Conservation (phyloP, 2,113 vertebrate species). For the Maccullochella peelii region DNA sequence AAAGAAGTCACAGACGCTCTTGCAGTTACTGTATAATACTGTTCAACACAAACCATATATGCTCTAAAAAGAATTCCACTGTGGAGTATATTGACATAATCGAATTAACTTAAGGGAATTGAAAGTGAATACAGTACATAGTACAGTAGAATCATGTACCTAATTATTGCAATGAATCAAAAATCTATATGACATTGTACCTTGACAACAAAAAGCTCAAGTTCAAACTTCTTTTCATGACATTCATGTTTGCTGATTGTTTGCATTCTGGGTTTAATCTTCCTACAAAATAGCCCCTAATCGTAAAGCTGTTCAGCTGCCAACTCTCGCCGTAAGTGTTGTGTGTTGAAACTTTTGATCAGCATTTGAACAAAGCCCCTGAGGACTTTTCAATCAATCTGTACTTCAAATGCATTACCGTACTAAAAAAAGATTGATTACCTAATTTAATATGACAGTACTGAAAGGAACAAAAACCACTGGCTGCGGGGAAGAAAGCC, state of each 20-base stretch:
- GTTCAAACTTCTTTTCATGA: slow-evolving; percentile 33
- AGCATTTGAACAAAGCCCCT: slow-evolving; percentile 33
- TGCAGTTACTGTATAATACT: slow-evolving; percentile 33
- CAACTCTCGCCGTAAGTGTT: slow-evolving; percentile 34
- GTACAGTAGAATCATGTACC: slow-evolving; percentile 6
- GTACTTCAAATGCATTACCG: slow-evolving; percentile 29
- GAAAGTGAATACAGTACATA: slow-evolving; percentile 38
- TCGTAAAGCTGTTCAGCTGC: slow-evolving; percentile 27
- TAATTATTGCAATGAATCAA: slow-evolving; percentile 46
- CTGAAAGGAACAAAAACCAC: not conserved
- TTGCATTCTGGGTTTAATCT: slow-evolving; percentile 40
- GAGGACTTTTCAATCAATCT: slow-evolving; percentile 50
- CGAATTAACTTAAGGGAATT: slow-evolving; percentile 54
- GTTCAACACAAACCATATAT: slow-evolving; percentile 45
- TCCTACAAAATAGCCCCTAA: slow-evolving; percentile 35
- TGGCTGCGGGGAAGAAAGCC: not conserved
- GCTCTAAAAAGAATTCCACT: slow-evolving; percentile 22
- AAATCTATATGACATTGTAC: slow-evolving; percentile 34
- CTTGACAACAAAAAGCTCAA: slow-evolving; percentile 28
- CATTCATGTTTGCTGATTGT: slow-evolving; percentile 31
- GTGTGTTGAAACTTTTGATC: slow-evolving; percentile 33
- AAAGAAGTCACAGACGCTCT: slow-evolving; percentile 39
- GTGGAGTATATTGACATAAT: slow-evolving; percentile 23
- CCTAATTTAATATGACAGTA: not conserved
- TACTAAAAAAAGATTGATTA: not conserved